phyloP scores from a whole-genome alignment of 2,888 invertebrate species.

The Parnassius apollo region DNA sequence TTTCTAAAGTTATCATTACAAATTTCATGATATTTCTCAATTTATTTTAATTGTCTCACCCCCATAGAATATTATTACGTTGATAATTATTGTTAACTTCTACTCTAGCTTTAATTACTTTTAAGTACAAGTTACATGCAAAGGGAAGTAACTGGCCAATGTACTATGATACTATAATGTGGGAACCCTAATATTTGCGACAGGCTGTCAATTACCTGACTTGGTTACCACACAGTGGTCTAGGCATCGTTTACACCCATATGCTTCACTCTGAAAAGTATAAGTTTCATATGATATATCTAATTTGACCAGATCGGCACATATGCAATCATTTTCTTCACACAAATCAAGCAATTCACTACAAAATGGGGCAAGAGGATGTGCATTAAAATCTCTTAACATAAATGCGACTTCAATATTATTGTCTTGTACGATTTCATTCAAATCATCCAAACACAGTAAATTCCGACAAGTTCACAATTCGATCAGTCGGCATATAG shows the following conservation, averaged over 20 bases:
- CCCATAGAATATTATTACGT: conserved; percentile 22
- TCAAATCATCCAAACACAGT: too few relatives aligned
- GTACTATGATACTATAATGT: too few relatives aligned
- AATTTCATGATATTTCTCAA: conserved; percentile 7
- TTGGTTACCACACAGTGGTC: background rate
- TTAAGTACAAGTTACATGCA: background rate
- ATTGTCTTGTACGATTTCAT: too few relatives aligned
- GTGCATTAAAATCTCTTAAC: too few relatives aligned
- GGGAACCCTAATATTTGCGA: too few relatives aligned
- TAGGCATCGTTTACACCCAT: background rate
- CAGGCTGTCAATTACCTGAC: too few relatives aligned
- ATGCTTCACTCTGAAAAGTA: background rate
- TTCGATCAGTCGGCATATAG: too few relatives aligned
- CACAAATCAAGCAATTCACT: background rate
- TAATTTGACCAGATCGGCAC: background rate
- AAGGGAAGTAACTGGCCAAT: background rate
- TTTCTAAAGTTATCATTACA: conserved; percentile 7
- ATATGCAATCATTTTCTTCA: background rate
- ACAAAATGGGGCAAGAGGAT: background rate
- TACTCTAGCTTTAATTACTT: background rate
- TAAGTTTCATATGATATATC: background rate
- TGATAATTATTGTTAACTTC: background rate
- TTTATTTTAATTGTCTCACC: conserved; percentile 9
- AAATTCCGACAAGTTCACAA: too few relatives aligned
- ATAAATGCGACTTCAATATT: too few relatives aligned